phyloP scores from a whole-genome alignment of 2,888 invertebrate species.

The Archips crataeganus region DNA sequence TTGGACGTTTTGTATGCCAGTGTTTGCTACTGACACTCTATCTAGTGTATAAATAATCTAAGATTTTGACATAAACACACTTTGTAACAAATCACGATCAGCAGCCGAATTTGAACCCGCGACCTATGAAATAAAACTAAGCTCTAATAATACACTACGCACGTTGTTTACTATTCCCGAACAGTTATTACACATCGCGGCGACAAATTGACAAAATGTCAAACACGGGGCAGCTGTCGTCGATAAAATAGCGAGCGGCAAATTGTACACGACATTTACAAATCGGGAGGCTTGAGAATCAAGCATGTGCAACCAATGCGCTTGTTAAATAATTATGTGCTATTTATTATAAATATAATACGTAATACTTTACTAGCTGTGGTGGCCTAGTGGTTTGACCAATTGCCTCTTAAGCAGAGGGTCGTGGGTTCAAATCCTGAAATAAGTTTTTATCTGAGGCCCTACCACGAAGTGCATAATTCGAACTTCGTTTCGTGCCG shows the following conservation, averaged over 20 bases:
- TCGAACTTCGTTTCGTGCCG: no score
- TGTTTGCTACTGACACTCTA: no score
- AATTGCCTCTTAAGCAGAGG: no score
- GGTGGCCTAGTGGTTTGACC: no score
- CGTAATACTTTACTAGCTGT: no score
- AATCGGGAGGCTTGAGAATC: not conserved
- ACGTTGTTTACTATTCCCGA: constrained; percentile 27
- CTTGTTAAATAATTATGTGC: not conserved
- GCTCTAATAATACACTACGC: constrained; percentile 22
- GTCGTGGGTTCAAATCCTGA: no score
- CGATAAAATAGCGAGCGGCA: constrained; percentile 31
- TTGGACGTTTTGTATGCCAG: no score
- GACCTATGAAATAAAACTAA: constrained; percentile 24
- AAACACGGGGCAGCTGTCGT: constrained; percentile 27
- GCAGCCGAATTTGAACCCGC: constrained; percentile 15
- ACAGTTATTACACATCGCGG: constrained; percentile 8
- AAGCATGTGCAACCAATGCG: not conserved
- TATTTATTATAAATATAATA: not conserved
- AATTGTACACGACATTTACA: not conserved
- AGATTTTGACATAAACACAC: constrained; percentile 8
- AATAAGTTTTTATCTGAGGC: no score
- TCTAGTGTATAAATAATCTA: no score
- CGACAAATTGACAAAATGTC: constrained; percentile 35
- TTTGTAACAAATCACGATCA: no score
- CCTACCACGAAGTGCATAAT: no score